phyloP scores from a whole-genome alignment of 2,888 invertebrate genomes.

The Hartigia nigra region DNA sequence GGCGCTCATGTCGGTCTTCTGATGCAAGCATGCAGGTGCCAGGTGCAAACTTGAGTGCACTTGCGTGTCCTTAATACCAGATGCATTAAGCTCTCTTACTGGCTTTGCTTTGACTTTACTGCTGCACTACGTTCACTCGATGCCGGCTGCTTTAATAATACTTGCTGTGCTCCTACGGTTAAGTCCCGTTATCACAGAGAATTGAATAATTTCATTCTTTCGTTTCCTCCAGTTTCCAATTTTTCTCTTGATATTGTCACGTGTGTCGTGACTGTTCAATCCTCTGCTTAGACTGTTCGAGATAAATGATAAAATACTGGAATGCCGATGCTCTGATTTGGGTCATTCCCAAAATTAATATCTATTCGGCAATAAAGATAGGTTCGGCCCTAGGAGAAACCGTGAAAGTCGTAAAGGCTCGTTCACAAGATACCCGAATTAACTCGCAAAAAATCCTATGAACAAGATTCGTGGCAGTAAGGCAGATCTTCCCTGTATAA shows the following conservation, averaged over 20 bases:
- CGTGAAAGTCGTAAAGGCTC: neutral
- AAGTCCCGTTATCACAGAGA: neutral
- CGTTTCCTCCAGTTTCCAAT: no score
- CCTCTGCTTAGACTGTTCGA: neutral
- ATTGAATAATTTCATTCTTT: no score
- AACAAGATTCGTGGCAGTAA: neutral
- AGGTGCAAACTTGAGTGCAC: slow-evolving; percentile 19
- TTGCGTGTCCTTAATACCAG: slow-evolving; percentile 19
- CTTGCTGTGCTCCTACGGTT: neutral
- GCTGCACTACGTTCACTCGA: neutral
- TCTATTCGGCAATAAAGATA: neutral
- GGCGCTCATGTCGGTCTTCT: neutral
- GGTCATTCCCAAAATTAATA: neutral
- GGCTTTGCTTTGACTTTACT: neutral
- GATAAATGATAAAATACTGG: neutral
- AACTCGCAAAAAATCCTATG: neutral
- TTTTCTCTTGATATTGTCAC: no score
- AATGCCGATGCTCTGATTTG: neutral
- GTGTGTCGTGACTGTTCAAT: no score
- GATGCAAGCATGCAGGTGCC: slow-evolving; percentile 9
- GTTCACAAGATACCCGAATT: neutral
- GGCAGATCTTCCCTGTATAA: neutral
- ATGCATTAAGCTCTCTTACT: slow-evolving; percentile 15
- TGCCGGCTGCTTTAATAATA: neutral
- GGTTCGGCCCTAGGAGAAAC: neutral